Evolutionary conservation across 2,888 invertebrate genomes (phyloP).

Genomic region (Andrena chrysosceles): DNA sequence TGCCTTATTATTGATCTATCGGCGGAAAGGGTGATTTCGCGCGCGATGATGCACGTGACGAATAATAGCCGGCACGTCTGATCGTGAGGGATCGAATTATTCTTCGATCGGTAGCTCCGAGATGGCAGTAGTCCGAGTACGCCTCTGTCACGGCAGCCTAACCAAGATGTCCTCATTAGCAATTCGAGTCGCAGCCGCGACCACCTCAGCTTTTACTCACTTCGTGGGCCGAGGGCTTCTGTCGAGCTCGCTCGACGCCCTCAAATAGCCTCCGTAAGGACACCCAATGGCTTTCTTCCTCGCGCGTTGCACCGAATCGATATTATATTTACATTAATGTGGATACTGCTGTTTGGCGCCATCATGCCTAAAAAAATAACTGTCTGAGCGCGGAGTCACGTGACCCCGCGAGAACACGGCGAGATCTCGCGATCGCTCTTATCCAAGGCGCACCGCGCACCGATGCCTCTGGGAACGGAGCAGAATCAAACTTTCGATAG

Average conservation of each 20-base stretch:
- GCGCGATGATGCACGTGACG: constrained; percentile 78
- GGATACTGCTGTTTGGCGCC: constrained; percentile 86
- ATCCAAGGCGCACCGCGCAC: constrained; percentile 18
- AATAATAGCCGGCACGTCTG: constrained; percentile 60
- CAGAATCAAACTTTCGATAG: constrained; percentile 34
- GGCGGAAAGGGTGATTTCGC: constrained; percentile 79
- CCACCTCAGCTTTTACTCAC: constrained; percentile 80
- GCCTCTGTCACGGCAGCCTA: constrained; percentile 75
- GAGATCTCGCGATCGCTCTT: constrained; percentile 74
- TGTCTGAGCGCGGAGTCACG: constrained; percentile 84
- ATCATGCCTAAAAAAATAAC: constrained; percentile 87
- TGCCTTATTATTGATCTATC: constrained; percentile 85
- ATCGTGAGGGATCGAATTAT: constrained; percentile 53
- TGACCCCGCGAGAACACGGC: constrained; percentile 83
- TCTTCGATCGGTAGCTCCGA: constrained; percentile 62
- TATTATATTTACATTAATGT: constrained; percentile 85
- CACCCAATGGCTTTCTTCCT: constrained; percentile 70
- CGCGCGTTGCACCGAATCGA: constrained; percentile 78
- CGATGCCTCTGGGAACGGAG: constrained; percentile 44
- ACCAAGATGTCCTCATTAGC: constrained; percentile 87
- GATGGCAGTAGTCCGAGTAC: constrained; percentile 64
- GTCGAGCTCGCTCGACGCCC: constrained; percentile 68
- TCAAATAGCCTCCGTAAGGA: constrained; percentile 69
- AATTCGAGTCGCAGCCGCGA: constrained; percentile 82
- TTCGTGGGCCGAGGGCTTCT: constrained; percentile 68